These are phyloP conservation scores for Habrosyne pyritoides DNA, from an alignment of 2,888 invertebrate species.

Conservation along the genomic window DNA sequence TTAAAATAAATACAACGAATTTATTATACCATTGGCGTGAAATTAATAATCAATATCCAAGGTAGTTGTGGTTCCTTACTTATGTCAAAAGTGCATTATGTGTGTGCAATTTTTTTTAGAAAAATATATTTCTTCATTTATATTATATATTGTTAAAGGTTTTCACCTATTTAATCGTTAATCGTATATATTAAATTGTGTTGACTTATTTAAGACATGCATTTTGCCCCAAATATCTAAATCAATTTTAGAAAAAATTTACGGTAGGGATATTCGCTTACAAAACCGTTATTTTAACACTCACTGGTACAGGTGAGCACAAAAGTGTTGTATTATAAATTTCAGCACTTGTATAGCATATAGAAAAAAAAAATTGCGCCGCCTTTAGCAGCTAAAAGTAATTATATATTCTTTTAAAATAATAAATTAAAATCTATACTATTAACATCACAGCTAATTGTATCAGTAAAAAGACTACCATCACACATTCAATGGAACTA, in stretches of 20 bases:
- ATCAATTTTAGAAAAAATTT: not conserved
- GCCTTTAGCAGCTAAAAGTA: no score
- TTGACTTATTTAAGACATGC: not conserved
- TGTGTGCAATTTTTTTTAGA: conserved; percentile 49
- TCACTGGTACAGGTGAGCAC: not conserved
- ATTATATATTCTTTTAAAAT: not conserved
- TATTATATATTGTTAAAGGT: conserved; percentile 7
- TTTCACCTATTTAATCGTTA: no score
- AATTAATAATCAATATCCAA: not conserved
- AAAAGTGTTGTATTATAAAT: not conserved
- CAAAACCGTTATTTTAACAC: not conserved
- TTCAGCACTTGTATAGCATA: not conserved
- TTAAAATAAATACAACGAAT: not conserved
- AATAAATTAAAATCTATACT: not conserved
- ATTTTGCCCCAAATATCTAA: conserved; percentile 3
- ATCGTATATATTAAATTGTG: conserved; percentile 7
- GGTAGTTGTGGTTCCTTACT: conserved; percentile 16
- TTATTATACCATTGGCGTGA: not conserved
- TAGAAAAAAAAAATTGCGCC: no score
- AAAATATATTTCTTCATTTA: conserved; percentile 16
- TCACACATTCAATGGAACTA: not conserved
- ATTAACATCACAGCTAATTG: not conserved
- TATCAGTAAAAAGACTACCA: not conserved
- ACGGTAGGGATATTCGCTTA: no score
- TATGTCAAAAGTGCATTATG: conserved; percentile 43